Evolutionary conservation across 2,888 invertebrate genomes (phyloP).

Genomic region (Dione juno): DNA sequence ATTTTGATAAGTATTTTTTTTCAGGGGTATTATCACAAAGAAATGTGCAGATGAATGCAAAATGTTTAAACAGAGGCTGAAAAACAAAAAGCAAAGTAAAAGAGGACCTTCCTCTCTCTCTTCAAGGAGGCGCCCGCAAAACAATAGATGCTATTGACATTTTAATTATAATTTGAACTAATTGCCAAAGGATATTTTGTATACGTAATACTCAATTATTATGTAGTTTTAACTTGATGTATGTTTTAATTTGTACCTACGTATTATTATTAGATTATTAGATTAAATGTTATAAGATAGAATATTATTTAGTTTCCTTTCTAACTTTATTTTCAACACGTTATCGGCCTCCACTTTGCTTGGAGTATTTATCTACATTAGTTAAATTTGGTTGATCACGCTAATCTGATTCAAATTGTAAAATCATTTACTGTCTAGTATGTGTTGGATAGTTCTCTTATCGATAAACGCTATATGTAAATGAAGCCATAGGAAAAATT

Average conservation of each 20-base stretch:
- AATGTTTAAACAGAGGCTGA: slow-evolving; percentile 76
- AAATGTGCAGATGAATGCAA: slow-evolving; percentile 86
- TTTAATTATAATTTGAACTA: slow-evolving; percentile 9
- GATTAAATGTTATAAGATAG: neutral
- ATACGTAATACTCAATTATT: slow-evolving; percentile 28
- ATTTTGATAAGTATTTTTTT: slow-evolving; percentile 41
- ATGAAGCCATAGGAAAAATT: too few relatives aligned
- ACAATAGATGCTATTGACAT: neutral
- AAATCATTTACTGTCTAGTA: too few relatives aligned
- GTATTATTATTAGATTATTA: neutral
- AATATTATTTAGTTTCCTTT: neutral
- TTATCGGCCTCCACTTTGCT: neutral
- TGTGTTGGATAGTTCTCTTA: too few relatives aligned
- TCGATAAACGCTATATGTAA: too few relatives aligned
- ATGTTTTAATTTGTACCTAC: neutral
- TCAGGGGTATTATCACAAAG: slow-evolving; percentile 83
- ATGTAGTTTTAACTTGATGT: slow-evolving; percentile 2
- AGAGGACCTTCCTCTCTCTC: slow-evolving; percentile 11
- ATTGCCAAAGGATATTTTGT: slow-evolving; percentile 29
- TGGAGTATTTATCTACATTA: too few relatives aligned
- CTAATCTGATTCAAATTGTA: too few relatives aligned
- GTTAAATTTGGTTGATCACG: too few relatives aligned
- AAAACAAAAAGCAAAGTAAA: slow-evolving; percentile 58
- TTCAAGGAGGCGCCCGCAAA: neutral
- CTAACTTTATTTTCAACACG: neutral